Base-by-base conservation (phyloP, 2,113 vertebrate species). In the Brachionichthys hirsutus region DNA sequence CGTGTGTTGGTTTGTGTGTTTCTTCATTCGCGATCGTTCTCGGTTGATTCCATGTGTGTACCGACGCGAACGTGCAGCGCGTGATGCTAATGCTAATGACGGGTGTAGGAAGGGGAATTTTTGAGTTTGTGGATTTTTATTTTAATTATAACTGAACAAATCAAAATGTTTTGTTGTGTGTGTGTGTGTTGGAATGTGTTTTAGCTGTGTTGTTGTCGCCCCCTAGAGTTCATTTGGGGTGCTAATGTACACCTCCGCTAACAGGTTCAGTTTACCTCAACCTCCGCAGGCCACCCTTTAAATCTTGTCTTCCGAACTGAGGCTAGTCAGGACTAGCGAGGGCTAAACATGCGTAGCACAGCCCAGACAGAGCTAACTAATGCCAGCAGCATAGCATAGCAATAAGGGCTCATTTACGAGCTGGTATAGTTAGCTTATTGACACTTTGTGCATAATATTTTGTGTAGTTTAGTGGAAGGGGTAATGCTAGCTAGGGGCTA, bases 121-220 rank as follows among this genome's bases (percentile, higher is more conserved):
- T 71, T 70, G 43, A 48, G 18, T 77, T 70, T 74, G 59, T 70
- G 50, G 60, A 77, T 52, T 63, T 8, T 75, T 62, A 57, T 57
- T 73, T 68, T 71, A n/a, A n/a, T n/a, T n/a, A 64, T 64, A 73
- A 69, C 70, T 81, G 84, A 86, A 86, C 87, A 89, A 87, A 87
- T 81, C 67, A 72, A 70, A 55, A 15, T 12, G 24, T 69, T 54
- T n/a, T n/a, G n/a, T 57, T 40, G 24, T 55, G 30, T 57, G 54
- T 55, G 35, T 56, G 2, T 17, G 44, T 46, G 71, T 61, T 59
- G 3, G 62, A 43, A 52, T 51, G 75, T 50, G 69, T 35, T 42
- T 64, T 18, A 13, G 46, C 65, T 40, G 55, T 66, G 30, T 72
- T n/a, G n/a, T n/a, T 43, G 7, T 35, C 20, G 15, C 62, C 66